These are phyloP conservation scores for Alouatta caraya DNA, from an alignment of 2,797 vertebrate species.

Conservation along the genomic window DNA sequence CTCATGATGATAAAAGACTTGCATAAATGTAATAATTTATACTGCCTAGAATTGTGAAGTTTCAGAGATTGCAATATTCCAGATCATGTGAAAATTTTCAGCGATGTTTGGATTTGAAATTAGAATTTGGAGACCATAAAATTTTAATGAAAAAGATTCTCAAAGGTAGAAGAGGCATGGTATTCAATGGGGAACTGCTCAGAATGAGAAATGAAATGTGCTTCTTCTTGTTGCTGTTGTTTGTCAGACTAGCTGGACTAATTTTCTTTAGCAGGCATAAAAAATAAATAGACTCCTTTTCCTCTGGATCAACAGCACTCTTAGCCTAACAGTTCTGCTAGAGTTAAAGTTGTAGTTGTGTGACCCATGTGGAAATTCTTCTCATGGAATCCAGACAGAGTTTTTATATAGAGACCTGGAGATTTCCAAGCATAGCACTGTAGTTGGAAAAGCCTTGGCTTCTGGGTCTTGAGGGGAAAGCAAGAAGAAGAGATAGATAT, in stretches of 20 bases:
- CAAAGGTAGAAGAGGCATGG: background rate
- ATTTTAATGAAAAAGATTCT: conserved; percentile 25
- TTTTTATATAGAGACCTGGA: conserved; percentile 15
- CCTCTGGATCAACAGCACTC: background rate
- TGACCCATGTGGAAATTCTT: background rate
- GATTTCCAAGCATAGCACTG: background rate
- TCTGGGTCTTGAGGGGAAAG: background rate
- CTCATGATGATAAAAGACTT: background rate
- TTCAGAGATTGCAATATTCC: background rate
- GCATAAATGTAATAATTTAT: background rate
- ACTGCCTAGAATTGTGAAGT: background rate
- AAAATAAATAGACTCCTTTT: conserved; percentile 25
- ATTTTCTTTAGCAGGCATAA: background rate
- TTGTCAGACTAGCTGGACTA: background rate
- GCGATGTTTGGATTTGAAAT: background rate
- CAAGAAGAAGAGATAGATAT: background rate
- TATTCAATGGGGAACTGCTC: background rate
- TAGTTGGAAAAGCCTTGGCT: background rate
- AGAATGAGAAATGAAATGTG: background rate
- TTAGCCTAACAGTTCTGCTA: background rate
- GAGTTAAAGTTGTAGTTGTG: background rate
- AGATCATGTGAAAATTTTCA: background rate
- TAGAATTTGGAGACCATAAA: conserved; percentile 2
- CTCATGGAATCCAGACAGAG: background rate
- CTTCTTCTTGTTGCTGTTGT: background rate